phyloP scores from a whole-genome alignment of 2,113 vertebrate genomes.

The Desmodus rotundus region DNA sequence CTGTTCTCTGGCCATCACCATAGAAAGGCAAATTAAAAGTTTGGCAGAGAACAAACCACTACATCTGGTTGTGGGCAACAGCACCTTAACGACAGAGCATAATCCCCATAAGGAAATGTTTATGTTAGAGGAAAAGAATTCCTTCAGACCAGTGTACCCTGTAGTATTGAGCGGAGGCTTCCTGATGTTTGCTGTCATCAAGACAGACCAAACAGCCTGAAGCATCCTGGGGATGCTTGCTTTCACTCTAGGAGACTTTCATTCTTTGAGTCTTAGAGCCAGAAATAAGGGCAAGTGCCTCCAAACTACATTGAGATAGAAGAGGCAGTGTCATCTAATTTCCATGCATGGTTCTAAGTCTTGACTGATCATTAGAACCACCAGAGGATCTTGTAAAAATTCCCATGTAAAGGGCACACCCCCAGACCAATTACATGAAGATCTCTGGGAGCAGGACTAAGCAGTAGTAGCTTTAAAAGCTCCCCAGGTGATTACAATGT shows the following conservation, averaged over 20 bases:
- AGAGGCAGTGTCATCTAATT: not conserved
- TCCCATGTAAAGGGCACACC: not conserved
- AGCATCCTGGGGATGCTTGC: slow-evolving; percentile 5
- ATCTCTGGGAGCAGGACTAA: not conserved
- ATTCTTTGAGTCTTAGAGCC: not conserved
- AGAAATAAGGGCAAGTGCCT: not conserved
- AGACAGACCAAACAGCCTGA: slow-evolving; percentile 23
- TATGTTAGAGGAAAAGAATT: slow-evolving; percentile 43
- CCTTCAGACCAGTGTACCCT: slow-evolving; percentile 22
- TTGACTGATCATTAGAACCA: slow-evolving; percentile 14
- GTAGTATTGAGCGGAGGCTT: not conserved
- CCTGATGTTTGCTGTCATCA: slow-evolving; percentile 54
- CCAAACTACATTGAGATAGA: not conserved
- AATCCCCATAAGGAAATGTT: slow-evolving; percentile 54
- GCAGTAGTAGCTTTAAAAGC: not conserved
- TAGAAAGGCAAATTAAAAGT: slow-evolving; percentile 35
- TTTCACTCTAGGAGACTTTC: slow-evolving; percentile 31
- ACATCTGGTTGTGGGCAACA: slow-evolving; percentile 54
- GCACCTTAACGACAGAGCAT: slow-evolving; percentile 23
- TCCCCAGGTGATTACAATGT: slow-evolving; percentile 1
- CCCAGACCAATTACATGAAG: not conserved
- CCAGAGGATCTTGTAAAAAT: slow-evolving; percentile 29
- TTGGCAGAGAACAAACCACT: slow-evolving; percentile 26
- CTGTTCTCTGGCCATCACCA: not conserved
- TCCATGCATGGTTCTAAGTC: not conserved